phyloP scores from a whole-genome alignment of 2,797 vertebrate genomes.

The Salarias fasciatus region DNA sequence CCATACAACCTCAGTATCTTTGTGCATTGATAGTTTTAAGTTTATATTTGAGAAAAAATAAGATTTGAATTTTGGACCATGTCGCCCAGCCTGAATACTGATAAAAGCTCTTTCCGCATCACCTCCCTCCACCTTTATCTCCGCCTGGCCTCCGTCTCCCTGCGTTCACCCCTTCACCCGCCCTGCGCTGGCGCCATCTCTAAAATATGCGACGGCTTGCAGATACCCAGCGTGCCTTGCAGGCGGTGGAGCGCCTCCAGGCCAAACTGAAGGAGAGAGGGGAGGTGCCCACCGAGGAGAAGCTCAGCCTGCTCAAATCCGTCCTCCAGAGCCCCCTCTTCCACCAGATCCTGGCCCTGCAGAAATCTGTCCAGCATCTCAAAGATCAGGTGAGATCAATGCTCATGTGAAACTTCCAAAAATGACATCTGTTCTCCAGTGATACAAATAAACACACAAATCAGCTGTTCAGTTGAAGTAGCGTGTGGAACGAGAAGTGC shows the following conservation, averaged over 20 bases:
- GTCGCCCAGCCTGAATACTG: too few relatives aligned
- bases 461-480: too few relatives aligned
- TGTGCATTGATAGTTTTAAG: too few relatives aligned
- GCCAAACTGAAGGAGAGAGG: slow-evolving; percentile 93
- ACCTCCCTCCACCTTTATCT: slow-evolving; percentile 36
- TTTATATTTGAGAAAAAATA: too few relatives aligned
- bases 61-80: too few relatives aligned
- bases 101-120: slow-evolving; percentile 51
- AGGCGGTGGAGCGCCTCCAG: slow-evolving; percentile 95
- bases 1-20: slow-evolving; percentile 23
- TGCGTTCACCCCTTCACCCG: slow-evolving; percentile 32
- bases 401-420: too few relatives aligned
- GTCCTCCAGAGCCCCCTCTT: slow-evolving; percentile 98
- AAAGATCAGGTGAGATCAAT: slow-evolving; percentile 88
- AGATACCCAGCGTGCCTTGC: slow-evolving; percentile 94
- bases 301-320: slow-evolving; percentile 90
- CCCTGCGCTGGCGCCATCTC: slow-evolving; percentile 62
- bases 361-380: slow-evolving; percentile 92
- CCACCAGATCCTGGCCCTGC: slow-evolving; percentile 94
- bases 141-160: slow-evolving; percentile 34
- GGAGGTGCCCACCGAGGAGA: slow-evolving; percentile 92
- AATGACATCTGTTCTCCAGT: too few relatives aligned
- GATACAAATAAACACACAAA: too few relatives aligned
- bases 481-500: too few relatives aligned
- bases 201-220: slow-evolving; percentile 74